Percentiles rank a stretch among this genome's conserved stretches.
phyloP scores from a whole-genome alignment of 2,888 invertebrate species.

The Anthoptus insignis region DNA sequence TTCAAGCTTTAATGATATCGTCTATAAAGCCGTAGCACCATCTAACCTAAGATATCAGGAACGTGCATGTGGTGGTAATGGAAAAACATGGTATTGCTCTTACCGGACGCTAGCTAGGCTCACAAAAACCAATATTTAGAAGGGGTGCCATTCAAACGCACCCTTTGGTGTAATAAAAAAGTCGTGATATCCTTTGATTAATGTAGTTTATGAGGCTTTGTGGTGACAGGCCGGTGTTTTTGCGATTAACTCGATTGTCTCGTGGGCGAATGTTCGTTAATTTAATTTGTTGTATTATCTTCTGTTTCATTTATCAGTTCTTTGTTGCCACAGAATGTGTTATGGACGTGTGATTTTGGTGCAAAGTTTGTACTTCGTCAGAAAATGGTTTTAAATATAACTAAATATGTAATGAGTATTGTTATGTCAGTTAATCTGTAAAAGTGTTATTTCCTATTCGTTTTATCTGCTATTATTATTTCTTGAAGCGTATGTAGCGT shows the following conservation, averaged over 20 bases:
- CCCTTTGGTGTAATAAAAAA: slow-evolving; percentile 80
- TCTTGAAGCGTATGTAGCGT: no score
- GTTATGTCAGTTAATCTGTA: no score
- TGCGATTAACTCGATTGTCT: slow-evolving; percentile 38
- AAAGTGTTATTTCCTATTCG: no score
- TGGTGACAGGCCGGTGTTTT: slow-evolving; percentile 45
- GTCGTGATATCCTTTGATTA: slow-evolving; percentile 78
- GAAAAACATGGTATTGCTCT: slow-evolving; percentile 85
- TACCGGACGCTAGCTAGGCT: slow-evolving; percentile 72
- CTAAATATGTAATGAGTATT: background rate
- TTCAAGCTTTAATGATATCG: slow-evolving; percentile 81
- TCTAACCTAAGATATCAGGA: slow-evolving; percentile 70
- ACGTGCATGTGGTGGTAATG: slow-evolving; percentile 74
- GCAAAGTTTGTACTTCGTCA: background rate
- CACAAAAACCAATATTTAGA: slow-evolving; percentile 86
- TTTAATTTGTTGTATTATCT: slow-evolving; percentile 27
- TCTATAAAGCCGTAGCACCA: slow-evolving; percentile 78
- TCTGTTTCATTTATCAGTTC: slow-evolving; percentile 6
- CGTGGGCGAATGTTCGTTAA: slow-evolving; percentile 13
- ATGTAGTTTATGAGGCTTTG: slow-evolving; percentile 62
- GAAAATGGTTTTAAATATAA: background rate
- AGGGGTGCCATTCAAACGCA: slow-evolving; percentile 81
- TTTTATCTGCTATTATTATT: no score
- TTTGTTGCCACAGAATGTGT: background rate
- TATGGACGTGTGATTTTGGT: background rate